Evolutionary conservation across 2,113 vertebrate genomes (phyloP).

Genomic region (Dendropsophus ebraccatus): DNA sequence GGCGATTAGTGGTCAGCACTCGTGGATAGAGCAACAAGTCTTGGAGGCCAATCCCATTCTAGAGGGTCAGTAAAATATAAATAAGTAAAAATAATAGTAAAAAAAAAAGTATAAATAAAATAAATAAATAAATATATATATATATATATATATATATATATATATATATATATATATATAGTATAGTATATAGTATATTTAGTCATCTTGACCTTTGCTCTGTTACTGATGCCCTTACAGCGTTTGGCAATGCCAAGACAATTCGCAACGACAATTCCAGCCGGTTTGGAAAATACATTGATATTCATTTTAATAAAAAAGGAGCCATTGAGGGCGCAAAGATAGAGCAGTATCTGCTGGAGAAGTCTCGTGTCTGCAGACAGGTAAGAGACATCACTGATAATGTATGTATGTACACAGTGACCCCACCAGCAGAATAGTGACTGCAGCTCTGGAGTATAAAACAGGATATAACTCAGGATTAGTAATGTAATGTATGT

Average conservation of each 20-base stretch:
- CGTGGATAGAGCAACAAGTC: constrained; percentile 98
- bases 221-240: constrained; percentile 63
- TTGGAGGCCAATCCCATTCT: constrained; percentile 96
- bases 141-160: too few species aligned
- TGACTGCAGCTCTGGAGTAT: neutral
- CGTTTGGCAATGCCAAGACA: constrained; percentile 87
- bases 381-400: constrained; percentile 72
- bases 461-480: too few species aligned
- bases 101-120: too few species aligned
- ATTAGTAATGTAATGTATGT: too few species aligned
- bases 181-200: too few species aligned
- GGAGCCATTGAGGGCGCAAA: constrained; percentile 86
- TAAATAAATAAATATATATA: too few species aligned
- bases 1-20: constrained; percentile 95
- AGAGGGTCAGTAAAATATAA: constrained; percentile 82
- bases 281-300: constrained; percentile 87
- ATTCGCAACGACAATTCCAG: constrained; percentile 90
- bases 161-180: too few species aligned
- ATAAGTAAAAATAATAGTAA: too few species aligned
- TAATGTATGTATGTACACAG: too few species aligned
- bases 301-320: constrained; percentile 86
- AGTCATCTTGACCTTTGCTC: neutral
- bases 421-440: neutral
- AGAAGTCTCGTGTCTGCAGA: constrained; percentile 87
- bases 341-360: constrained; percentile 87